Evolutionary conservation across 2,113 vertebrate genomes (phyloP), one percentile per base, ranked within the genome.

Genomic region (Syngnathoides biaculeatus): DNA sequence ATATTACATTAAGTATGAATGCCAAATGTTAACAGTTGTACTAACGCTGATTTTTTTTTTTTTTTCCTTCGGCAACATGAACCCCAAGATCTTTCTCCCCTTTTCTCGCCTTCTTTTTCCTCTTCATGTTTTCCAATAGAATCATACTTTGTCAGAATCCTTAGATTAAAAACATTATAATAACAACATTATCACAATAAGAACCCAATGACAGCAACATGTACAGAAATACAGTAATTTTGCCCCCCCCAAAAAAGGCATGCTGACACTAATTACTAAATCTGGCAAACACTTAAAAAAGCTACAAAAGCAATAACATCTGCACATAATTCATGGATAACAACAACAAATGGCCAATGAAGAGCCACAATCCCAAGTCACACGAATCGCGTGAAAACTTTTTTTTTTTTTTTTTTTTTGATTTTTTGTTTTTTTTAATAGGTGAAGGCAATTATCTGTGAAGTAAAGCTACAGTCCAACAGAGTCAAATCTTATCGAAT

Each of bases 241-340:
- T 86, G 90, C 90, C 11, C 20, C 10, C 10, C 20, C 15, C 15
- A 8, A 52, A 58, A 20, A 35, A 60, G 90, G 89, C 93, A 94
- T 92, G 93, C 91, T 90, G 89, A 86, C 76, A 74, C 78, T 87
- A 86, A 84, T 43, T 63, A 78, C 83, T 89, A 90, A 61, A 26
- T 69, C 72, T 67, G 78, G 71, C 70, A 91, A 91, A 92, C 84
- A 88, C 80, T 79, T 77, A 79, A 81, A 76, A 65, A 80, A 78
- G 88, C 81, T 88, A 90, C 93, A 84, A 66, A 94, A 88, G 92
- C 93, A 90, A 89, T 91, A 88, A 92, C 87, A 83, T 73, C 88
- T 90, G 93, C 92, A 92, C 88, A 89, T 88, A 86, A 84, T 93
- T 89, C 91, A 94, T 43, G 14, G 7, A 95, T 88, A 91, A 91